Evolutionary conservation across 2,113 vertebrate species (phyloP).

Genomic region (Marmota flaviventris): DNA sequence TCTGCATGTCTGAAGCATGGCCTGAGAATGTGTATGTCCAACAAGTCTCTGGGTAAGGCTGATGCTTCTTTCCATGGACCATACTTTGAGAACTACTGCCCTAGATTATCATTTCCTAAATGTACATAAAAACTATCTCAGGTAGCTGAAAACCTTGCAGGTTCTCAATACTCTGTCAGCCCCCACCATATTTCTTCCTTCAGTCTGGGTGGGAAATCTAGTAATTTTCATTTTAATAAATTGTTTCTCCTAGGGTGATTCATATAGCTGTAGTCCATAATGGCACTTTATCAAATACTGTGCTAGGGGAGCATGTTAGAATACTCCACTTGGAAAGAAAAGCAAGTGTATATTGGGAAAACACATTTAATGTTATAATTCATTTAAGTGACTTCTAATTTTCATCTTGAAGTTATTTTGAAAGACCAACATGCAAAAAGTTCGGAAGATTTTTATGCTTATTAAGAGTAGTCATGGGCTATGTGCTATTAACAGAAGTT

Average conservation of each 20-base stretch:
- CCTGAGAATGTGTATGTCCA: not conserved
- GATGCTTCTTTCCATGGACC: not conserved
- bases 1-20: not conserved
- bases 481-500: not conserved
- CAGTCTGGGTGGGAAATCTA: not conserved
- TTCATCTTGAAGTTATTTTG: not conserved
- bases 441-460: not conserved
- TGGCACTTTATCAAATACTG: not conserved
- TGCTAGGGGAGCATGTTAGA: not conserved
- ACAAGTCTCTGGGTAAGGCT: not conserved
- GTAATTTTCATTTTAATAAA: slow-evolving; percentile 35
- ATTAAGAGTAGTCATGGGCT: not conserved
- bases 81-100: not conserved
- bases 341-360: not conserved
- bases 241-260: not conserved
- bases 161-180: not conserved
- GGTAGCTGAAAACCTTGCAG: not conserved
- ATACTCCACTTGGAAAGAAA: not conserved
- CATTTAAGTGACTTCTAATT: not conserved
- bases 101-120: not conserved
- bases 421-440: not conserved
- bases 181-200: not conserved
- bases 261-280: not conserved
- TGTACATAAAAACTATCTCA: not conserved
- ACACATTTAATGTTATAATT: not conserved